Base-by-base conservation (phyloP, 2,797 vertebrate species). In the Anableps anableps region DNA sequence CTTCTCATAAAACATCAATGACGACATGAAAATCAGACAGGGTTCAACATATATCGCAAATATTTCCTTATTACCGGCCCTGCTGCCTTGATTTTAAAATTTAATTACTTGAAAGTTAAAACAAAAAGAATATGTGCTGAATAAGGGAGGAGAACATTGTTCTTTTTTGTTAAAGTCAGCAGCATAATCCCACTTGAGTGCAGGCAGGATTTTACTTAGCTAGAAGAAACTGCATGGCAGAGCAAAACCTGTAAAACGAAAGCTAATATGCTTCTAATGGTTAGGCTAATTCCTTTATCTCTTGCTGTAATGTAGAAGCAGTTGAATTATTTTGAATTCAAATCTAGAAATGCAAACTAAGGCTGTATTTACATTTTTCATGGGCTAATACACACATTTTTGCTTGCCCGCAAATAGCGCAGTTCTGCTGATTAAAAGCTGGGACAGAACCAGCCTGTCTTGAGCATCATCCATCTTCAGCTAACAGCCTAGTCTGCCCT, bases 401-500 rank as follows among this genome's bases (percentile, higher is more conserved):
- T 8, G 14, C n/a, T 31, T 71, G 17, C 38, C 1, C 43, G 16
- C 55, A 72, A 70, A 41, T 13, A 13, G 38, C 11, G 31, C 55
- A 26, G 8, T 17, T 31, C 48, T 5, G 10, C 74, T 66, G 72
- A 70, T 16, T 64, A 38, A 43, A 76, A 88, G 66, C 62, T 72
- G 78, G 76, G 72, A 82, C 68, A 79, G 70, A 79, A 82, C 74
- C 82, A 77, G 48, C 31, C 9, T 2, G 4, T 78, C 55, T 60
- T 8, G 26, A 21, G 62, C 8, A 83, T 80, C 89, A 88, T 85
- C 85, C 84, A 86, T 86, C 88, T 84, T 83, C 58, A 50, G 38
- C 47, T 43, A 83, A 81, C 81, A 83, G 47, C 77, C 41, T 26
- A 17, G 31, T 75, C 77, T 1, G 10, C 47, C 50, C 74, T 21